Evolutionary conservation across 2,797 vertebrate genomes (phyloP).

Genomic region (Melanotaenia maccullochi): DNA sequence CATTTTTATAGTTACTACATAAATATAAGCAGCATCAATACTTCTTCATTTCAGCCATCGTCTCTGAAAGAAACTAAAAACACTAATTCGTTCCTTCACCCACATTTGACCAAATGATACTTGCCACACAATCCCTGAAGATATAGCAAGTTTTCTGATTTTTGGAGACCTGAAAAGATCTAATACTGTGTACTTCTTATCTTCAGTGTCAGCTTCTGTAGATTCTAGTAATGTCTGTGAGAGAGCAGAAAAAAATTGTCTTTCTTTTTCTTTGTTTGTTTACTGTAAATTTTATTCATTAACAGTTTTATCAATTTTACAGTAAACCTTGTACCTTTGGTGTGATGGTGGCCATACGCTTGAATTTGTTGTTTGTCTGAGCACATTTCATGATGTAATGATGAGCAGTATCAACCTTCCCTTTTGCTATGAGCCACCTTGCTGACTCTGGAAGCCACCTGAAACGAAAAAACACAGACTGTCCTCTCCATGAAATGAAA

Average conservation of each 20-base stretch:
- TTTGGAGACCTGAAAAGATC: constrained; percentile 85
- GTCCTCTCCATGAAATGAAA: neutral
- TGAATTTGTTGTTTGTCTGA: constrained; percentile 66
- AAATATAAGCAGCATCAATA: neutral
- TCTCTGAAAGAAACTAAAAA: neutral
- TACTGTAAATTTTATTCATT: neutral
- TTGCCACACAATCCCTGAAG: constrained; percentile 85
- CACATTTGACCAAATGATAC: constrained; percentile 1
- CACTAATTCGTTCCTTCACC: neutral
- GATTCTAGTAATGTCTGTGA: constrained; percentile 66
- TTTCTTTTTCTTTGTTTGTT: neutral
- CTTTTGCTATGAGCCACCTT: constrained; percentile 74
- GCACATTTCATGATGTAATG: constrained; percentile 72
- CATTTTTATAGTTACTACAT: too few species aligned
- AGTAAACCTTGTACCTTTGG: constrained; percentile 44
- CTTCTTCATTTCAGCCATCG: too few species aligned
- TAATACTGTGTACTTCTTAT: constrained; percentile 79
- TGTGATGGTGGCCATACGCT: constrained; percentile 51
- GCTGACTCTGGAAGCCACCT: constrained; percentile 81
- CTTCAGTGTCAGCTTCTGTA: constrained; percentile 30
- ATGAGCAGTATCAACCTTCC: constrained; percentile 68
- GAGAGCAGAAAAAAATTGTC: neutral
- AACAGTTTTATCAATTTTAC: neutral
- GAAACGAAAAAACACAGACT: neutral
- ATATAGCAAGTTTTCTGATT: constrained; percentile 84